phyloP scores from a whole-genome alignment of 1,140 invertebrate species.

The Macrotrachela quadricornifera region DNA sequence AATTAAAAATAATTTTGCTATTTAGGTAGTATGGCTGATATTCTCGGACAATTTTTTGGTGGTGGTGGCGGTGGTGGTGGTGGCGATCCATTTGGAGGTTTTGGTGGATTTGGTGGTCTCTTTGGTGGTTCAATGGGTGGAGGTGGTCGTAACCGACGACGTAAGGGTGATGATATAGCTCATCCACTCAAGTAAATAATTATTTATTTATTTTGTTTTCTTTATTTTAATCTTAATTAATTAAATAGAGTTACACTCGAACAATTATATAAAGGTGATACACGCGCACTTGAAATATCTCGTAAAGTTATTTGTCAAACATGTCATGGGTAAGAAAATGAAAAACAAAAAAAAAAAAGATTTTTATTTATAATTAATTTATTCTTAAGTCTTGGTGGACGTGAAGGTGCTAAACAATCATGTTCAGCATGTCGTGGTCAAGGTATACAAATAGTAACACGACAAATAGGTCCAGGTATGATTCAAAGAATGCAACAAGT shows the following conservation, averaged over 20 bases:
- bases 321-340: conserved; percentile 45
- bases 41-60: background rate
- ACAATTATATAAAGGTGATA: conserved; percentile 74
- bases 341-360: no score
- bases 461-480: conserved; percentile 71
- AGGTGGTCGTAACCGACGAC: background rate
- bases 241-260: conserved; percentile 53
- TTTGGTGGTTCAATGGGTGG: conserved; percentile 5
- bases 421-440: conserved; percentile 60
- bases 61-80: conserved; percentile 4
- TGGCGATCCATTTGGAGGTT: background rate
- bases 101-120: background rate
- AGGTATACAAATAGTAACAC: conserved; percentile 61
- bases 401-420: conserved; percentile 51
- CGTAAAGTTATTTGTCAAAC: conserved; percentile 84
- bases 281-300: conserved; percentile 65
- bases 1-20: no score
- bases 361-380: conserved; percentile 15
- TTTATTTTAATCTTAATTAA: no score
- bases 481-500: conserved; percentile 70
- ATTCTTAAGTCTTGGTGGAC: conserved; percentile 41
- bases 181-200: no score
- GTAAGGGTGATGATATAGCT: background rate
- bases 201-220: no score
- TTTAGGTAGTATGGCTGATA: no score